Percentiles rank a stretch among this genome's conserved stretches.
Conservation (phyloP, 2,888 invertebrate species). For the Phengaris alcon region DNA sequence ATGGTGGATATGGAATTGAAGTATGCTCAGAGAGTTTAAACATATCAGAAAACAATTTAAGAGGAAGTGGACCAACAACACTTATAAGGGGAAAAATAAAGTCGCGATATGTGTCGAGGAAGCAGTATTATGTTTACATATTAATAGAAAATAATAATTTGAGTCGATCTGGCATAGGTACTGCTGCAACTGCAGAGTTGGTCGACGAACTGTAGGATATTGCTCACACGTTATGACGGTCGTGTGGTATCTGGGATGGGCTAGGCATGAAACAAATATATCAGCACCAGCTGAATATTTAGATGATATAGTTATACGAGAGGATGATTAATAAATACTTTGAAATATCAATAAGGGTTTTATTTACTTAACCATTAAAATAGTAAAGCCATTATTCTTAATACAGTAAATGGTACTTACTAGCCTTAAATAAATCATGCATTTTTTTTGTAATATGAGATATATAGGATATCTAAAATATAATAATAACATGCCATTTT, state of each 20-base stretch:
- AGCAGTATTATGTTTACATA: too few species aligned
- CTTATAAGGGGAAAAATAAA: too few species aligned
- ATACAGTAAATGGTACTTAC: not conserved
- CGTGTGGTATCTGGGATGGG: not conserved
- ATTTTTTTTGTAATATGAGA: not conserved
- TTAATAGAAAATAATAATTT: not conserved
- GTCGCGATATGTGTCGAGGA: too few species aligned
- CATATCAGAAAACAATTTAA: too few species aligned
- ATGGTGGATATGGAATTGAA: too few species aligned
- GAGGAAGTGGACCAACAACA: too few species aligned
- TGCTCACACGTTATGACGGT: conserved; percentile 27
- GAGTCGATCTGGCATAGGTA: not conserved
- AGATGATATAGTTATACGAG: not conserved
- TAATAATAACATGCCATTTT: not conserved
- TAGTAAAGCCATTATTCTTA: too few species aligned
- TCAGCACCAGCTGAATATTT: not conserved
- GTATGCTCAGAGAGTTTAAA: too few species aligned
- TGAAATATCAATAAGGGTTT: too few species aligned
- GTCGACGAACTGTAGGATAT: conserved; percentile 12
- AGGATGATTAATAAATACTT: too few species aligned
- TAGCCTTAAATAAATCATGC: not conserved
- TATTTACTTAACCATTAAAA: too few species aligned
- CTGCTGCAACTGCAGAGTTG: conserved; percentile 20
- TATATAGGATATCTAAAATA: not conserved
- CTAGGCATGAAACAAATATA: conserved; percentile 7